phyloP scores from a whole-genome alignment of 2,797 vertebrate genomes.

The Anisognathus igniventris region DNA sequence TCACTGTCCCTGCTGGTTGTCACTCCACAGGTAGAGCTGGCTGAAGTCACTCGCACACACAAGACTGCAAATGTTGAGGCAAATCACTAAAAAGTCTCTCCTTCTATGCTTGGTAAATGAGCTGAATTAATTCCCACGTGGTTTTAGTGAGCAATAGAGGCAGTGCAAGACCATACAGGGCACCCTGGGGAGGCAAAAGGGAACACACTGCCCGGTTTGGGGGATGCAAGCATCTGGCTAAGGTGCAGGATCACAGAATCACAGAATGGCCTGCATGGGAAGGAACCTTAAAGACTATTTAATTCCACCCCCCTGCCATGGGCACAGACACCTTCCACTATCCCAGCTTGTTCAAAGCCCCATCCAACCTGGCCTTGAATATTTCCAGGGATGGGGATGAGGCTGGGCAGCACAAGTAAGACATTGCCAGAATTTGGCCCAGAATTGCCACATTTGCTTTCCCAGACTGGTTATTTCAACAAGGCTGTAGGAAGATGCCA shows the following conservation, averaged over 20 bases:
- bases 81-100: neutral
- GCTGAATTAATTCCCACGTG: neutral
- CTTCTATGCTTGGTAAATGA: neutral
- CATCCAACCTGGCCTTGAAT: neutral
- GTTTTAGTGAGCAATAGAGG: neutral
- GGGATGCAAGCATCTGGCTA: neutral
- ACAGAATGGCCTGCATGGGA: neutral
- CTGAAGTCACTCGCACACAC: neutral
- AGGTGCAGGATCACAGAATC: neutral
- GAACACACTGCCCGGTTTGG: neutral
- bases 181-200: neutral
- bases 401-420: neutral
- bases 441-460: neutral
- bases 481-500: neutral
- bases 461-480: neutral
- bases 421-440: neutral
- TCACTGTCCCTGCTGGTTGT: neutral
- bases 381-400: neutral
- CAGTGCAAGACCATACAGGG: neutral
- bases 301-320: neutral
- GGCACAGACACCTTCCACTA: neutral
- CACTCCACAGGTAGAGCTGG: neutral
- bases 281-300: neutral
- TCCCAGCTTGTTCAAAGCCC: neutral
- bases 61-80: neutral